Evolutionary conservation across 1,140 invertebrate genomes (phyloP).

Genomic region (Harlomillsia oculata): DNA sequence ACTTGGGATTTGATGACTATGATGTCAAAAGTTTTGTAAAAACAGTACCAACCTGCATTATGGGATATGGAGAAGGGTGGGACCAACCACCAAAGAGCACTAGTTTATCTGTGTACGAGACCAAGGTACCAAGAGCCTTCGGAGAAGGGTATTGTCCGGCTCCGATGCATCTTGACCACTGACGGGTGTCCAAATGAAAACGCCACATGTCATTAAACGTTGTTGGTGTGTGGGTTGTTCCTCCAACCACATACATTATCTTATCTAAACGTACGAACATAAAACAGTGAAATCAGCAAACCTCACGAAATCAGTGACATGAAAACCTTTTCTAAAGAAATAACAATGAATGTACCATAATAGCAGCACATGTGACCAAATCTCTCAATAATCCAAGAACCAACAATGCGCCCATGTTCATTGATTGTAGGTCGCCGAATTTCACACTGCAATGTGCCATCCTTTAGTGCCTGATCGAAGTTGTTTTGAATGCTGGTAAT

Average conservation of each 20-base stretch:
- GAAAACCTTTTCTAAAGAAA: background rate
- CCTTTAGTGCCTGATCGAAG: constrained; percentile 27
- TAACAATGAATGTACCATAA: constrained; percentile 22
- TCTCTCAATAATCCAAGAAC: constrained; percentile 25
- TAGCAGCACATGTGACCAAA: constrained; percentile 36
- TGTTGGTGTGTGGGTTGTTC: constrained; percentile 84
- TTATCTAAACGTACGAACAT: constrained; percentile 24
- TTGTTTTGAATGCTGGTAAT: background rate
- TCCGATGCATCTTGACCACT: constrained; percentile 69
- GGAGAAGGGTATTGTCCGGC: constrained; percentile 87
- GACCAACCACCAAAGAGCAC: constrained; percentile 94
- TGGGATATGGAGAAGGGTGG: constrained; percentile 73
- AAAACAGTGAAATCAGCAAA: too few species aligned
- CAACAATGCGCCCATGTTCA: constrained; percentile 2
- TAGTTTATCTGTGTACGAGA: constrained; percentile 69
- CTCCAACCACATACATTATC: constrained; percentile 40
- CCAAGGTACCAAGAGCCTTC: constrained; percentile 86
- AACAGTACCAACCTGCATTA: constrained; percentile 65
- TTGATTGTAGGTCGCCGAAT: background rate
- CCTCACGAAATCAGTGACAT: background rate
- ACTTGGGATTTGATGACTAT: background rate
- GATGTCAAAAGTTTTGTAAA: background rate
- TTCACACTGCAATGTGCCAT: constrained; percentile 29
- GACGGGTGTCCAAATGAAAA: constrained; percentile 72
- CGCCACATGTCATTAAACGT: constrained; percentile 96